Evolutionary conservation across 92 coral and sea anemone genomes (phyloP), one percentile per base, ranked within the genome.

Genomic region (Siderastrea radians): DNA sequence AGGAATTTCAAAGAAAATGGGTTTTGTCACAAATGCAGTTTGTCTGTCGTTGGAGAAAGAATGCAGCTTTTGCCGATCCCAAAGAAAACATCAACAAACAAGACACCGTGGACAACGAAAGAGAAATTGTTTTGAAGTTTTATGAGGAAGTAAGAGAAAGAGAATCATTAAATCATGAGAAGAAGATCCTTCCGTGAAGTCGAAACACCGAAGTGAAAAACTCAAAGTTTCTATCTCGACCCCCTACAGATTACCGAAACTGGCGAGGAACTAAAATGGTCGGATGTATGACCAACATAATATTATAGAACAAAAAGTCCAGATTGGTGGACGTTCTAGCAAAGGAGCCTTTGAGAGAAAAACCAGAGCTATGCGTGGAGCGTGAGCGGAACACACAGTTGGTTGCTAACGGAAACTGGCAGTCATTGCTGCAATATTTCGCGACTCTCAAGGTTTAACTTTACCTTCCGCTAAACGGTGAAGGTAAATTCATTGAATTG

Each of bases 11-110:
- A 44, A 58, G 38, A 46, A 55, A 58, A 44, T 38, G 66, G 6
- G 66, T 0, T 47, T 58, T 51, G 11, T 1, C 7, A 3, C 13
- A 45, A 75, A 44, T 3, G 11, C 49, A 6, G 53, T 45, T 77
- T 77, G 47, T 77, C 38, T 46, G 13, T 77, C 51, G 48, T 47
- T n/a, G 81, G 81, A 59, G 68, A 59, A 59, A 43, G 81, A 45
- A 17, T 12, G 9, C 50, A 77, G 45, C 66, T 77, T 59, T 77
- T 59, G 3, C 66, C 52, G 26, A 67, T 46, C 13, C 52, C 53
- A 1, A 5, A 49, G 15, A 60, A 77, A 43, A 12, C 47, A 3
- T n/a, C 78, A 8, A 26, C 9, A 4, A 57, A 14, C 48, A 15
- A 7, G 51, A 54, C 14, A 10, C 16, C 51, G 5, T 15, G 7